Conservation (phyloP, 2,888 invertebrate species). For the Iphiclides podalirius region DNA sequence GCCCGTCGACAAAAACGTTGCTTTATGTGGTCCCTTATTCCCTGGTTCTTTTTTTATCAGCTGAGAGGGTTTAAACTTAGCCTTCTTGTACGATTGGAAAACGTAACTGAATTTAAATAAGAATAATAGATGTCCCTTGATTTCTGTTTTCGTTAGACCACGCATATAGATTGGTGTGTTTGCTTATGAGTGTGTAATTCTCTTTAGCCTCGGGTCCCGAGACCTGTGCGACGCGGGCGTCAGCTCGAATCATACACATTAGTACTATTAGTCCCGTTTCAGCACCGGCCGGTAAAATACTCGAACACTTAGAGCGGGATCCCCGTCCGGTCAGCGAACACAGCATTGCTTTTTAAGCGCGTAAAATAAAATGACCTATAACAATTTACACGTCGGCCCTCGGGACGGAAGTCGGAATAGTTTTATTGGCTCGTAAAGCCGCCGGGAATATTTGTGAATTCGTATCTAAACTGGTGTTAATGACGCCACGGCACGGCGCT, state of each 20-base stretch:
- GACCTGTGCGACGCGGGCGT: neutral
- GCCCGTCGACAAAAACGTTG: no score
- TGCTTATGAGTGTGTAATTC: neutral
- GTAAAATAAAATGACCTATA: conserved; percentile 53
- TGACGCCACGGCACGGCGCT: no score
- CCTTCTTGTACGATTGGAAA: neutral
- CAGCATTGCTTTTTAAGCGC: conserved; percentile 61
- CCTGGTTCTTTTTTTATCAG: no score
- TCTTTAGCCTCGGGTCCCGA: neutral
- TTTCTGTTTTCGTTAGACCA: neutral
- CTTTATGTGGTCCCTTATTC: no score
- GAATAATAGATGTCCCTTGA: conserved; percentile 8
- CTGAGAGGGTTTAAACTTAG: no score
- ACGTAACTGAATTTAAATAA: neutral
- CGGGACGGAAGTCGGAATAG: conserved; percentile 50
- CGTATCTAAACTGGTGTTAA: conserved; percentile 26
- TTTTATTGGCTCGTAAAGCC: conserved; percentile 50
- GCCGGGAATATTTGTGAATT: conserved; percentile 27
- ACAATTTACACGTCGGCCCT: conserved; percentile 60
- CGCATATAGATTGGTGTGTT: neutral
- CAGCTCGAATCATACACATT: neutral
- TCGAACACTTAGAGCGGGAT: conserved; percentile 36
- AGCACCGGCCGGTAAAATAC: conserved; percentile 28
- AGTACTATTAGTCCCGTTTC: conserved; percentile 27
- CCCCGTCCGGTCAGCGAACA: conserved; percentile 48